These are phyloP conservation scores for Acipenser ruthenus DNA, from an alignment of 2,797 vertebrate species.

Conservation along the genomic window DNA sequence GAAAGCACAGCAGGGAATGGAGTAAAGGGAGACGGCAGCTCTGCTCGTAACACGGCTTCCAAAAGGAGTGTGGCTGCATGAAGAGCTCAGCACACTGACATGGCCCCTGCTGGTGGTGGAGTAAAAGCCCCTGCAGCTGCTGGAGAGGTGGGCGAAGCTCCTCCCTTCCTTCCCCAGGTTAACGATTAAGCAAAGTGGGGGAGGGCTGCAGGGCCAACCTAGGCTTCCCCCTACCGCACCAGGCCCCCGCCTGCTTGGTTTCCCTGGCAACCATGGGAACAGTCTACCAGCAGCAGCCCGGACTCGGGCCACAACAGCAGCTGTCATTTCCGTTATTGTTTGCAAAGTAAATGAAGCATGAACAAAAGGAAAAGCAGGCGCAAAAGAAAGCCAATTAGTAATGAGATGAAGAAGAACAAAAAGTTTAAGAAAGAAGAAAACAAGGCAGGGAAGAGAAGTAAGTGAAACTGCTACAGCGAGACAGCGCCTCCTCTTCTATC, in stretches of 20 bases:
- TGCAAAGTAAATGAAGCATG: too few relatives aligned
- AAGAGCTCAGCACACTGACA: not conserved
- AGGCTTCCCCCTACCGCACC: conserved; percentile 33
- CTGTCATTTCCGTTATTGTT: conserved; percentile 13
- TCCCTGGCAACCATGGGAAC: conserved; percentile 51
- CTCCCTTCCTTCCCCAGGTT: conserved; percentile 38
- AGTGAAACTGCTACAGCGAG: not conserved
- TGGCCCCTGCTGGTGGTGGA: conserved; percentile 30
- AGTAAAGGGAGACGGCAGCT: conserved; percentile 3
- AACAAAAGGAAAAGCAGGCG: not conserved
- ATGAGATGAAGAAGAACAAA: not conserved
- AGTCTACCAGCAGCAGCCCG: conserved; percentile 15
- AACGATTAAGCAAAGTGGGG: conserved; percentile 28
- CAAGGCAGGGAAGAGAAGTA: not conserved
- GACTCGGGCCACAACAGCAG: conserved; percentile 28
- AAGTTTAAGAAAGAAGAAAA: too few relatives aligned
- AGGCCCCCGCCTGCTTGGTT: conserved; percentile 47
- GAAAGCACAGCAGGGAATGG: conserved; percentile 26
- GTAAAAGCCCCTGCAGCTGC: conserved; percentile 18
- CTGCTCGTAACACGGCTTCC: not conserved
- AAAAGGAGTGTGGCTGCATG: conserved; percentile 2
- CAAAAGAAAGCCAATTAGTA: not conserved
- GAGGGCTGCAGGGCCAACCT: conserved; percentile 27
- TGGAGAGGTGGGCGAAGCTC: conserved; percentile 34
- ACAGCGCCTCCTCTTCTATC: not conserved